These are phyloP conservation scores for Hydraecia micacea DNA, from an alignment of 2,888 invertebrate species.

Conservation along the genomic window DNA sequence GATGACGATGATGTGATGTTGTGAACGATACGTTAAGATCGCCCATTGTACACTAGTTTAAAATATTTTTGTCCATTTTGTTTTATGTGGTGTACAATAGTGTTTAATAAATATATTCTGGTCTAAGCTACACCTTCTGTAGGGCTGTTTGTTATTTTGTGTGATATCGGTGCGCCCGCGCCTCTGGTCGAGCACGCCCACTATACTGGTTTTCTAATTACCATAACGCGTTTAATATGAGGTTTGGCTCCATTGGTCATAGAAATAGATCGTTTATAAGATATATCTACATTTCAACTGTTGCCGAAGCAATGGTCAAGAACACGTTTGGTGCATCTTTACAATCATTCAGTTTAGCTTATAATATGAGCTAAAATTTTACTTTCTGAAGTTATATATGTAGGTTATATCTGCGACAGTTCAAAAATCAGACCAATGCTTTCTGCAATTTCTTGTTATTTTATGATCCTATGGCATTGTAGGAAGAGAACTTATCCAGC, in stretches of 20 bases:
- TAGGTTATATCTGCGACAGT: background rate
- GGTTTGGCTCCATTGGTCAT: constrained; percentile 57
- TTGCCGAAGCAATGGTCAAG: background rate
- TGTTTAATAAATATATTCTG: background rate
- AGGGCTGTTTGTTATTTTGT: background rate
- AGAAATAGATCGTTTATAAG: background rate
- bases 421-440: background rate
- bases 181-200: constrained; percentile 58
- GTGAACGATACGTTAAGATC: background rate
- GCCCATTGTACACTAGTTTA: too few relatives aligned
- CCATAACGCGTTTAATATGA: constrained; percentile 68
- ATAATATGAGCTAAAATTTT: background rate
- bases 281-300: background rate
- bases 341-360: background rate
- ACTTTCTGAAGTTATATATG: background rate
- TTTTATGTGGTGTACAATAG: too few relatives aligned
- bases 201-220: constrained; percentile 67
- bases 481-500: background rate
- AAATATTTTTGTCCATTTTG: background rate
- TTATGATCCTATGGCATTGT: background rate
- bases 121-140: constrained; percentile 27
- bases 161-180: constrained; percentile 54
- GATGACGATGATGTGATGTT: too few relatives aligned
- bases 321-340: background rate
- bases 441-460: background rate